Percentiles rank a stretch among this genome's conserved stretches.
Evolutionary conservation across 2,113 vertebrate species (phyloP).

Genomic region (Crypturellus undulatus): DNA sequence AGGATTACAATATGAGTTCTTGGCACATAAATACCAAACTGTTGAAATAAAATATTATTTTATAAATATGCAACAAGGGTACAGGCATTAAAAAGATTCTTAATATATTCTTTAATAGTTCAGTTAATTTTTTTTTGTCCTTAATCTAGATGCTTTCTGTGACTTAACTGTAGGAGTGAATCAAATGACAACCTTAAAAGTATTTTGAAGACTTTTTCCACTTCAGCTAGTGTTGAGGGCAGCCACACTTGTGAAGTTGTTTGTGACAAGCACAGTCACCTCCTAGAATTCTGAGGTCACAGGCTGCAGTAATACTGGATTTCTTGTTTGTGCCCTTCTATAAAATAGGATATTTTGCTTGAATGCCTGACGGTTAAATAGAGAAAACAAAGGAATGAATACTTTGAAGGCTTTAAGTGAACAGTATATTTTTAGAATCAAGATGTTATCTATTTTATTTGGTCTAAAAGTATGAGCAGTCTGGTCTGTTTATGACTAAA

Average conservation of each 20-base stretch:
- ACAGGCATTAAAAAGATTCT: not conserved
- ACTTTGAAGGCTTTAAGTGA: not conserved
- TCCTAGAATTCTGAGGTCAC: not conserved
- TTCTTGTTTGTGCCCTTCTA: fast-evolving
- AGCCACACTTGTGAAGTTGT: not conserved
- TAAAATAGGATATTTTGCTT: not conserved
- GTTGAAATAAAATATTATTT: not conserved
- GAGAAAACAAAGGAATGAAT: not conserved
- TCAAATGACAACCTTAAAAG: not conserved
- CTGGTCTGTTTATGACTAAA: not conserved
- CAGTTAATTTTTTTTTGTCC: not conserved
- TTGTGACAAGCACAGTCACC: not conserved
- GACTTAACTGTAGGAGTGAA: fast-evolving
- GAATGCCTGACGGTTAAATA: not conserved
- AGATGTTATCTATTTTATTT: not conserved
- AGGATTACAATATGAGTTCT: not conserved
- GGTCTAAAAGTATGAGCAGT: not conserved
- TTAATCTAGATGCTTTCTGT: not conserved
- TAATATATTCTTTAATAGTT: not conserved
- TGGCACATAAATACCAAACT: not conserved
- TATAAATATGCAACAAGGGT: not conserved
- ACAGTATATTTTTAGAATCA: not conserved
- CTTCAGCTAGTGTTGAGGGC: not conserved
- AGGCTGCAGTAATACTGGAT: not conserved
- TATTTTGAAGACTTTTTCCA: not conserved